Conservation (phyloP, 2,888 invertebrate genomes). For the Drosophila peninsularis region DNA sequence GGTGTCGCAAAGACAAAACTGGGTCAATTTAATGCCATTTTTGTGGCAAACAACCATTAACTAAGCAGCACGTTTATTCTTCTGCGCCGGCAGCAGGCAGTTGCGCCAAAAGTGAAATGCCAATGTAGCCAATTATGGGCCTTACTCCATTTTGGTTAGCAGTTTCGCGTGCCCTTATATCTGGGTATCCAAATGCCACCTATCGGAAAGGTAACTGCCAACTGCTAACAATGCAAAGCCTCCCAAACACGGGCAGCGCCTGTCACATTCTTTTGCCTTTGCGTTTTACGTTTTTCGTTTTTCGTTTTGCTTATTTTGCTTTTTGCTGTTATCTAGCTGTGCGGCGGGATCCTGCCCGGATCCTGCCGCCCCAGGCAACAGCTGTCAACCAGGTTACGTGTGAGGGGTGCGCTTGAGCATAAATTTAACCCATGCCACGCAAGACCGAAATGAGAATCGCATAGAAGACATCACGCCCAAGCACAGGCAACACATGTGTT, state of each 20-base stretch:
- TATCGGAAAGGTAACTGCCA: constrained; percentile 66
- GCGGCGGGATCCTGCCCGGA: constrained; percentile 43
- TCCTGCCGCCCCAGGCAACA: constrained; percentile 60
- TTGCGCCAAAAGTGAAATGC: constrained; percentile 73
- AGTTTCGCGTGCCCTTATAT: background rate
- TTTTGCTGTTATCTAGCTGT: constrained; percentile 62
- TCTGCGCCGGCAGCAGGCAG: constrained; percentile 47
- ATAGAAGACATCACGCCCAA: constrained; percentile 8
- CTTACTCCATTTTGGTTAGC: constrained; percentile 13
- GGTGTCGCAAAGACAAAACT: constrained; percentile 46
- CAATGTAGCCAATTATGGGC: constrained; percentile 78
- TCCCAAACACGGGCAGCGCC: constrained; percentile 59
- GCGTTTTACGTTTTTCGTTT: constrained; percentile 23
- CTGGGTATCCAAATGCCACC: constrained; percentile 19
- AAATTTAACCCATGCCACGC: constrained; percentile 52
- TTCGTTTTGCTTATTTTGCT: constrained; percentile 60
- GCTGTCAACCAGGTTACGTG: constrained; percentile 75
- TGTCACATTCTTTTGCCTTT: constrained; percentile 49
- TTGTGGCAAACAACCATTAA: constrained; percentile 53
- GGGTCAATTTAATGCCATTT: constrained; percentile 73
- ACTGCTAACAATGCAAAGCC: constrained; percentile 74
- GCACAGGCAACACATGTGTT: constrained; percentile 24
- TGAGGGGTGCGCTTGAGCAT: constrained; percentile 30
- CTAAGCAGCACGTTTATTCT: constrained; percentile 49
- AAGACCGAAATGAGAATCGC: constrained; percentile 56